Evolutionary conservation across 2,113 vertebrate genomes (phyloP).

Genomic region (Bos javanicus): DNA sequence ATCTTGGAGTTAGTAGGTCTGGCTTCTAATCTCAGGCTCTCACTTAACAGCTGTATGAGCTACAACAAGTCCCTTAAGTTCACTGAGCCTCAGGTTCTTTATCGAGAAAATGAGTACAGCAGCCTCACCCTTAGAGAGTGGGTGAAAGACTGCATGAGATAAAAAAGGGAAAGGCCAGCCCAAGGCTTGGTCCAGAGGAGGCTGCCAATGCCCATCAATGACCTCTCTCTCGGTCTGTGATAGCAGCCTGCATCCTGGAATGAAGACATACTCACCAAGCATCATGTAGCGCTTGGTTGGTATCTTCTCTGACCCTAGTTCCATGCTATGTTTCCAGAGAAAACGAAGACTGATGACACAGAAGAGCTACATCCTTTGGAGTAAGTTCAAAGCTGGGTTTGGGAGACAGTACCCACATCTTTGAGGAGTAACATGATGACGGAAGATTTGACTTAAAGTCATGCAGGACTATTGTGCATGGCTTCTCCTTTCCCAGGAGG

Average conservation of each 20-base stretch:
- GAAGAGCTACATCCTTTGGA: neutral
- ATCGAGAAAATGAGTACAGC: neutral
- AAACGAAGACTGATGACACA: neutral
- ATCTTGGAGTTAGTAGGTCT: neutral
- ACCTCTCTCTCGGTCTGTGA: neutral
- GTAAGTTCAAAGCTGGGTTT: neutral
- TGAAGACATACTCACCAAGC: neutral
- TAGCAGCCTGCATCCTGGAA: neutral
- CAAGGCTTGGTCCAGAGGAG: neutral
- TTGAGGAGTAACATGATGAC: neutral
- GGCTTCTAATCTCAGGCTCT: neutral
- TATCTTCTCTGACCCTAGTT: neutral
- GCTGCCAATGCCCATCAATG: rapidly evolving
- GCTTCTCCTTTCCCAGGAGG: neutral
- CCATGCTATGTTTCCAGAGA: neutral
- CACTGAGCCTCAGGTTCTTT: neutral
- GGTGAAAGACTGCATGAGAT: neutral
- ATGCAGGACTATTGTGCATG: neutral
- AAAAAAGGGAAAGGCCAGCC: neutral
- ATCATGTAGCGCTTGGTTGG: rapidly evolving
- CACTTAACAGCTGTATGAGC: neutral
- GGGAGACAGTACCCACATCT: neutral
- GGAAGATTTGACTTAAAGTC: neutral
- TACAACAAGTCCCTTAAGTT: neutral
- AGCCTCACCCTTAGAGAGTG: neutral